A percentile compares a stretch with the other conserved stretches of the same genome.
Conservation (phyloP, 2,888 invertebrate genomes). For the Nycteola revayana region DNA sequence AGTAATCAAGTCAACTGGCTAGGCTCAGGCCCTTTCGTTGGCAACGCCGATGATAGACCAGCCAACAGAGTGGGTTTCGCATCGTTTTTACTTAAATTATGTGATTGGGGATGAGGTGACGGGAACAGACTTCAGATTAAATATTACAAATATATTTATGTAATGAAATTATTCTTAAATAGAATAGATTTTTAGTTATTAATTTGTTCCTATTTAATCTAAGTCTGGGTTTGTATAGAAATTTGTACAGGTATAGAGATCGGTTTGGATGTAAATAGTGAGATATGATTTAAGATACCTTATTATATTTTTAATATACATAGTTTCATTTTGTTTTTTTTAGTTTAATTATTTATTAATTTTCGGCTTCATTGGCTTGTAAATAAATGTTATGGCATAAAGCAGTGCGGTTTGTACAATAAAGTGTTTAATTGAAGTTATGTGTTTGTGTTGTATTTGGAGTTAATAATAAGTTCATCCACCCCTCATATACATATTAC, state of each 20-base stretch:
- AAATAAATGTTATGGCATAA: constrained; percentile 51
- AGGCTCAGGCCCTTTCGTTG: constrained; percentile 76
- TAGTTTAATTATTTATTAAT: constrained; percentile 60
- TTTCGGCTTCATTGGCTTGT: constrained; percentile 58
- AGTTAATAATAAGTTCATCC: constrained; percentile 19
- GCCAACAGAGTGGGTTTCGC: constrained; percentile 78
- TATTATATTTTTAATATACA: constrained; percentile 28
- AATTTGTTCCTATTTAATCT: constrained; percentile 67
- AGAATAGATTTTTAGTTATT: constrained; percentile 20
- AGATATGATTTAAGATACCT: constrained; percentile 29
- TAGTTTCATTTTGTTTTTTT: constrained; percentile 35
- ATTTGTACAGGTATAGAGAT: constrained; percentile 39
- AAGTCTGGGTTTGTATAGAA: constrained; percentile 53
- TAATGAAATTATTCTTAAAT: neutral
- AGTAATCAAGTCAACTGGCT: constrained; percentile 68
- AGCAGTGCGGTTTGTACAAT: constrained; percentile 46
- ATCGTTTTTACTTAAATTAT: constrained; percentile 69
- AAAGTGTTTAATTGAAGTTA: constrained; percentile 40
- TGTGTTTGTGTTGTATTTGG: constrained; percentile 31
- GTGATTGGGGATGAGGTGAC: constrained; percentile 74
- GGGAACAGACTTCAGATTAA: constrained; percentile 66
- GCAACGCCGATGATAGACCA: constrained; percentile 69
- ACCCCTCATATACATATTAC: too few species aligned
- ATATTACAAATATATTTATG: constrained; percentile 39
- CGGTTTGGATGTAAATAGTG: constrained; percentile 50